Percentiles rank a stretch among this genome's conserved stretches.
Evolutionary conservation across 2,888 invertebrate species (phyloP).

Genomic region (Apotomis turbidana): DNA sequence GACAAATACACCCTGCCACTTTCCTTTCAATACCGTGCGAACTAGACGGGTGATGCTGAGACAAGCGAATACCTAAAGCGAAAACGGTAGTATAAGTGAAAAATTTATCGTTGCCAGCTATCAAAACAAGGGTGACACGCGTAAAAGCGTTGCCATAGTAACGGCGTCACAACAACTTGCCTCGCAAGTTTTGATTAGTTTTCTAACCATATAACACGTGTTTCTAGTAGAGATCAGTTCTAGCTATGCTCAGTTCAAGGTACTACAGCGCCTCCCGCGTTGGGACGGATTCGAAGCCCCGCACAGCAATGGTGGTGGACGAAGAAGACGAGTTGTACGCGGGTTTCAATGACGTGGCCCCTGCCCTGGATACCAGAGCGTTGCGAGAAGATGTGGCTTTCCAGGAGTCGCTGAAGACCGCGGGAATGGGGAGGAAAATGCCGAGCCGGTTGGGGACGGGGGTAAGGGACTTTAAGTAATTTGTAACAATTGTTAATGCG

Average conservation of each 20-base stretch:
- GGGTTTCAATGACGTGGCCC: constrained; percentile 87
- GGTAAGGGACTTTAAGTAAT: constrained; percentile 54
- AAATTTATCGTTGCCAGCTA: constrained; percentile 2
- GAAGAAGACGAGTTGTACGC: constrained; percentile 87
- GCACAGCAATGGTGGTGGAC: constrained; percentile 71
- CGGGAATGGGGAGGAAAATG: constrained; percentile 88
- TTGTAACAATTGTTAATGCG: no score
- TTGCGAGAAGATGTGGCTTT: constrained; percentile 89
- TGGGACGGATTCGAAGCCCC: constrained; percentile 69
- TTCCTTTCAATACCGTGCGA: no score
- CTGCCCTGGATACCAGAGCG: constrained; percentile 86
- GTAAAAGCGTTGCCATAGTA: constrained; percentile 59
- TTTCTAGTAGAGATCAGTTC: neutral
- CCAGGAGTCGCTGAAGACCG: constrained; percentile 90
- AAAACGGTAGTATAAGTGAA: no score
- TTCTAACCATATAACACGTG: constrained; percentile 4
- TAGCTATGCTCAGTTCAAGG: constrained; percentile 70
- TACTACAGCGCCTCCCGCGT: constrained; percentile 72
- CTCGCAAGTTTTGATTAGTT: constrained; percentile 28
- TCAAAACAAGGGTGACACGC: constrained; percentile 11
- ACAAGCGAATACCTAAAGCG: no score
- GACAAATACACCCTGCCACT: no score
- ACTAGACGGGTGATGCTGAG: no score
- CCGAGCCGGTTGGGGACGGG: constrained; percentile 82
- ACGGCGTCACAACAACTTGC: constrained; percentile 77